These are phyloP conservation scores for Agapostemon virescens DNA, from an alignment of 2,888 invertebrate genomes.

Conservation along the genomic window DNA sequence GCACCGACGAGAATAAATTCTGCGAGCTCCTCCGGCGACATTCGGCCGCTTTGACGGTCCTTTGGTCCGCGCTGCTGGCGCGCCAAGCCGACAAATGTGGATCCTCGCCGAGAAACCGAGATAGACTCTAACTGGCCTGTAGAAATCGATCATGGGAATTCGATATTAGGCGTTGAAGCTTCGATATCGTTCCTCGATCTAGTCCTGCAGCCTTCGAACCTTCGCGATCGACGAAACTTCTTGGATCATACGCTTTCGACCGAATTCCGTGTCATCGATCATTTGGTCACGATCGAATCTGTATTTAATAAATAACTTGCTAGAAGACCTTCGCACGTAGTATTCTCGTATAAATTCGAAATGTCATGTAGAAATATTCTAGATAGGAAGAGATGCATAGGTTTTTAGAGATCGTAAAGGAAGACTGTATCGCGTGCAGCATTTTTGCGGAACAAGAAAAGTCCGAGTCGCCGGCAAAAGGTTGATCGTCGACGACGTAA, in stretches of 20 bases:
- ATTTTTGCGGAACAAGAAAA: too few relatives aligned
- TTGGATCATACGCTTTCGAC: too few relatives aligned
- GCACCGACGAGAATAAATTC: slow-evolving; percentile 11
- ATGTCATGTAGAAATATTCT: too few relatives aligned
- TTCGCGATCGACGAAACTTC: too few relatives aligned
- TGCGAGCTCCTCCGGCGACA: not conserved
- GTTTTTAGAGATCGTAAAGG: too few relatives aligned
- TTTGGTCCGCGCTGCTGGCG: not conserved
- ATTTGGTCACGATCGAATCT: too few relatives aligned
- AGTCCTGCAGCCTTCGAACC: not conserved
- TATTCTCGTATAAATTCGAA: too few relatives aligned
- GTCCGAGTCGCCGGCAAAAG: not conserved
- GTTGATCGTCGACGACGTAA: not conserved
- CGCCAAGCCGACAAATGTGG: not conserved
- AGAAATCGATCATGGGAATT: not conserved
- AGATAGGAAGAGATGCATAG: too few relatives aligned
- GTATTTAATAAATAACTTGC: too few relatives aligned
- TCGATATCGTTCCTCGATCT: not conserved
- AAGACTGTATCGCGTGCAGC: too few relatives aligned
- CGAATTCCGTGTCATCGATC: too few relatives aligned
- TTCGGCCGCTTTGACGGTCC: not conserved
- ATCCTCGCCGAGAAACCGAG: not conserved
- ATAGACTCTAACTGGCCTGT: not conserved
- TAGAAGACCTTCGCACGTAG: too few relatives aligned
- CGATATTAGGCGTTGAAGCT: not conserved